phyloP scores from a whole-genome alignment of 2,113 vertebrate genomes.

The Ancistrus triradiatus region DNA sequence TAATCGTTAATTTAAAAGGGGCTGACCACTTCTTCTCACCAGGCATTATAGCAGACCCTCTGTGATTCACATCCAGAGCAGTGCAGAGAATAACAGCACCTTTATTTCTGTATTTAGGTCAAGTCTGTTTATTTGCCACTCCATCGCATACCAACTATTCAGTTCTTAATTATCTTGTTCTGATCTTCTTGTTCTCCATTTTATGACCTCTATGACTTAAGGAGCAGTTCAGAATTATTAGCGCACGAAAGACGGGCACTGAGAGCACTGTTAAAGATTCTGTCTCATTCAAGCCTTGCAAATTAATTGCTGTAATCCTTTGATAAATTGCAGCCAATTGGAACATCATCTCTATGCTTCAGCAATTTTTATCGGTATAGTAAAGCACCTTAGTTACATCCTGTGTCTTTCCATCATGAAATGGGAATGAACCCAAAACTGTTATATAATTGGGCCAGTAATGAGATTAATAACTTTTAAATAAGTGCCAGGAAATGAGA shows the following conservation, averaged over 20 bases:
- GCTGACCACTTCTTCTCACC: too few relatives aligned
- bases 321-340: slow-evolving; percentile 72
- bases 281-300: slow-evolving; percentile 55
- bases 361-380: slow-evolving; percentile 58
- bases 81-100: too few relatives aligned
- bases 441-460: slow-evolving; percentile 71
- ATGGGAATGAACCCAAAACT: slow-evolving; percentile 52
- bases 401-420: slow-evolving; percentile 51
- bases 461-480: slow-evolving; percentile 71
- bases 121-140: too few relatives aligned
- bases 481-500: slow-evolving; percentile 60
- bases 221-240: background rate
- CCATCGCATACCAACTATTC: too few relatives aligned
- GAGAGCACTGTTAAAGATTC: slow-evolving; percentile 57
- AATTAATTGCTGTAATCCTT: slow-evolving; percentile 68
- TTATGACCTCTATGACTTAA: slow-evolving; percentile 38
- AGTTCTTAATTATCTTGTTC: too few relatives aligned
- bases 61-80: too few relatives aligned
- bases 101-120: too few relatives aligned
- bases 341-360: slow-evolving; percentile 65
- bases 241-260: slow-evolving; percentile 47
- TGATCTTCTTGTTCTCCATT: slow-evolving; percentile 7
- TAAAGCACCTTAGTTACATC: slow-evolving; percentile 53
- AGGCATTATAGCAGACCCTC: too few relatives aligned
- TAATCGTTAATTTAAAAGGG: too few relatives aligned